phyloP scores from a whole-genome alignment of 2,797 vertebrate genomes.

The Gobio occitaniae region DNA sequence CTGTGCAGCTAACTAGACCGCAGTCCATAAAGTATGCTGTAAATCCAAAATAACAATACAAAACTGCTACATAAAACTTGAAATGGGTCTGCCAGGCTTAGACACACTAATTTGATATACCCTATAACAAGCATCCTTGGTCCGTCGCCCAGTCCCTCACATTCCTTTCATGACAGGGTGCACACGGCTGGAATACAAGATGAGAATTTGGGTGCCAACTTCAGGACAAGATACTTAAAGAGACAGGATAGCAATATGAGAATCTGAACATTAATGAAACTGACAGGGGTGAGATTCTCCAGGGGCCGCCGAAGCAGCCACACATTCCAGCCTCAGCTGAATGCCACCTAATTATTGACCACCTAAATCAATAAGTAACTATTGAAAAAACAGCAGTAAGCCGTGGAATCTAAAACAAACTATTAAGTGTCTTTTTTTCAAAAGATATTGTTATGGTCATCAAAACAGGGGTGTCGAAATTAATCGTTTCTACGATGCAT shows the following conservation, averaged over 20 bases:
- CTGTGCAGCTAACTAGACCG: slow-evolving; percentile 57
- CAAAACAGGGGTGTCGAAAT: neutral
- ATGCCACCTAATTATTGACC: neutral
- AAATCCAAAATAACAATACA: slow-evolving; percentile 69
- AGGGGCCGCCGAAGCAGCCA: neutral
- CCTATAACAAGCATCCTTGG: slow-evolving; percentile 63
- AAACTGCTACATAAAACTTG: slow-evolving; percentile 60
- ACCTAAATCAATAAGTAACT: slow-evolving; percentile 26
- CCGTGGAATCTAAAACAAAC: slow-evolving; percentile 31
- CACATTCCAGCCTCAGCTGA: neutral
- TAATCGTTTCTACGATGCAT: no score
- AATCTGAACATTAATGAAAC: slow-evolving; percentile 38
- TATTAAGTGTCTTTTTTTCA: slow-evolving; percentile 22
- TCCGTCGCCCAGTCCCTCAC: slow-evolving; percentile 53
- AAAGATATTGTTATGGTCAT: neutral
- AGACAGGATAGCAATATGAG: slow-evolving; percentile 49
- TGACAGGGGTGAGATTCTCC: slow-evolving; percentile 32
- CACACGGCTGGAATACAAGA: slow-evolving; percentile 59
- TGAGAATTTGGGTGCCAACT: slow-evolving; percentile 56
- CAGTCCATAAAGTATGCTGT: slow-evolving; percentile 61
- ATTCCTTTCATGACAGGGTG: slow-evolving; percentile 63
- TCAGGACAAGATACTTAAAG: slow-evolving; percentile 48
- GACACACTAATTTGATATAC: slow-evolving; percentile 67
- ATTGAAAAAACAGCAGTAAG: slow-evolving; percentile 19
- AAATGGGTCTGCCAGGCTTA: slow-evolving; percentile 56